Base-by-base conservation (phyloP, 2,888 invertebrate species). In the Clanis bilineata region DNA sequence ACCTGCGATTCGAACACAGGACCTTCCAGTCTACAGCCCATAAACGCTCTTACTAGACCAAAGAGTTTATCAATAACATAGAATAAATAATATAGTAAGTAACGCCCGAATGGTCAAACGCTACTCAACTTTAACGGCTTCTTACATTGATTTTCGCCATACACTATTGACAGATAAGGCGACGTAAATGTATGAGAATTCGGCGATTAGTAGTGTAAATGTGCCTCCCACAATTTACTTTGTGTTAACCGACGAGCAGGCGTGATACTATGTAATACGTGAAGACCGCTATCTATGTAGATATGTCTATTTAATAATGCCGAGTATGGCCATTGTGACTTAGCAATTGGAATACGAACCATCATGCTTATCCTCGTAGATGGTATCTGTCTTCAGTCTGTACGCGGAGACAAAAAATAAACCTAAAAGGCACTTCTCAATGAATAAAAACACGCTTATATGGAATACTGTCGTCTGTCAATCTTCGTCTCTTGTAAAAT, bases 261-360 rank as follows among this genome's bases (percentile, higher is more conserved):
- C 51, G 28, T 45, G 45, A 12, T 12, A 23, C 45, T 4, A n/a
- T 32, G 51, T 32, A 18, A 28, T 32, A 51, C 51, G 51, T 51
- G 51, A 51, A 18, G 51, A 28, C 51, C 32, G 28, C 18, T 25
- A 51, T 51, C 51, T 51, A 51, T 51, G 28, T 32, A 51, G 9
- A 51, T 18, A 57, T 57, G 43, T 23, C 32, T 32, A 21, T 32
- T 57, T 43, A 21, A 43, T 43, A 43, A 28, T 57, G 41, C 41
- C 56, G 28, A 57, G 25, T 43, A 57, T 57, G 43, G 56, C 43
- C 25, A 28, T 43, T 57, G 43, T 41, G 10, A 18, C 28, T 57
- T 55, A 63, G 66, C 63, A 18, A 51, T 32, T 51, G 18, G 51
- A 51, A 51, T 51, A 18, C 32, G 28, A 28, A 47, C 47, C 9